These are phyloP conservation scores for Cavia aperea DNA, from an alignment of 2,113 vertebrate genomes.

Conservation along the genomic window DNA sequence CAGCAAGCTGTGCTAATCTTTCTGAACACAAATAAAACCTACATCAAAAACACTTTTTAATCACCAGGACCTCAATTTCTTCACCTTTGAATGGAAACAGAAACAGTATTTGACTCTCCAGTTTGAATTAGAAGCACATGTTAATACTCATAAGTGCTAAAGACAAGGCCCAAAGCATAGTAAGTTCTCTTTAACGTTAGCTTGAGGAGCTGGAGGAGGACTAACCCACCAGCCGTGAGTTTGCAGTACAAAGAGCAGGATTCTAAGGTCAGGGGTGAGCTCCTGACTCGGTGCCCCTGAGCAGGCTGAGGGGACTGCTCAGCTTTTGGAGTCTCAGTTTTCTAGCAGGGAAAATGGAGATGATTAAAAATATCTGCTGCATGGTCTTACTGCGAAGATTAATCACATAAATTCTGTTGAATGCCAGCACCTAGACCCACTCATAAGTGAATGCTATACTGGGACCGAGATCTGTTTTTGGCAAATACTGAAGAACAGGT, in stretches of 20 bases:
- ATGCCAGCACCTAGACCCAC: not conserved
- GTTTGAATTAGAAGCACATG: not conserved
- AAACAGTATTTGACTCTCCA: not conserved
- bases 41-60: not conserved
- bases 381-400: not conserved
- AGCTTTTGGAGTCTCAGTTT: not conserved
- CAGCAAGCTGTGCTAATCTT: not conserved
- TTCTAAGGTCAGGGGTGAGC: not conserved
- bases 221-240: fast-evolving
- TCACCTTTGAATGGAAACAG: not conserved
- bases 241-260: not conserved
- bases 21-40: not conserved
- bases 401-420: no score
- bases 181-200: not conserved
- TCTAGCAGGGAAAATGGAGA: not conserved
- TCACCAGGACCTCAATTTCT: not conserved
- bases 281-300: not conserved
- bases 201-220: fast-evolving
- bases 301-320: not conserved
- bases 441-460: not conserved
- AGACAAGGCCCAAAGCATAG: not conserved
- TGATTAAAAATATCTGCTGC: not conserved
- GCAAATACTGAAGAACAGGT: not conserved
- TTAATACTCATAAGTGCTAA: no score
- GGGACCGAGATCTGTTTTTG: not conserved